Base-by-base conservation (phyloP, 2,888 invertebrate species). In the Gasteruption jaculator region DNA sequence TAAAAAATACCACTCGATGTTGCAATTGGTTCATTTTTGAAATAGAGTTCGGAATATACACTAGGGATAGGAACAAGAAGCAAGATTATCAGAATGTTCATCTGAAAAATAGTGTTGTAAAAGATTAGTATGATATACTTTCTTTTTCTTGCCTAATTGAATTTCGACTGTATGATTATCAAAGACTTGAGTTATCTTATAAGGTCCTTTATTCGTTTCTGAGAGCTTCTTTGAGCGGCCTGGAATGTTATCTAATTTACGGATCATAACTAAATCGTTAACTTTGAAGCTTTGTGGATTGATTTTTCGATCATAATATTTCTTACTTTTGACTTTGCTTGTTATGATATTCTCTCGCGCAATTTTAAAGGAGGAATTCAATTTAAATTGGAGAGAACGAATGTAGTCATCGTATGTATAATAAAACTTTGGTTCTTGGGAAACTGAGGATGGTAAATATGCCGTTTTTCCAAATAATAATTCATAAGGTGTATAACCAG, bases 381-480 rank as follows among this genome's bases (percentile, higher is more conserved):
- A 41, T 35, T 58, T 48, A 26, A 57, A 48, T 42, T 60, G 46
- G 16, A 61, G 35, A 35, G 51, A 46, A 24, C 50, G 38, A 5
- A 55, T 27, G 25, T 55, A 53, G 20, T 59, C 58, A 0, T 54
- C 46, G 14, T 58, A 53, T 10, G 41, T 49, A 41, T 52, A 48
- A 8, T 33, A 24, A 30, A 48, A 49, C 42, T 50, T 45, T 7
- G 48, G 52, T 21, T 24, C 22, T 31, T 34, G 19, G 4, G 18
- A 46, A 21, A 59, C 32, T 6, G 60, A 56, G 46, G 38, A 45
- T 3, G 65, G 62, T 10, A 65, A 45, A 10, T n/a, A 45, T 1
- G 65, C 51, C 49, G 65, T 65, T 30, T 56, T 41, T 4, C 63
- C 66, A 42, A 63, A 69, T 4, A 68, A 0, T 24, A 68, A 38